These are phyloP conservation scores for Crepidodera aurea DNA, from an alignment of 2,888 invertebrate species.

Conservation along the genomic window DNA sequence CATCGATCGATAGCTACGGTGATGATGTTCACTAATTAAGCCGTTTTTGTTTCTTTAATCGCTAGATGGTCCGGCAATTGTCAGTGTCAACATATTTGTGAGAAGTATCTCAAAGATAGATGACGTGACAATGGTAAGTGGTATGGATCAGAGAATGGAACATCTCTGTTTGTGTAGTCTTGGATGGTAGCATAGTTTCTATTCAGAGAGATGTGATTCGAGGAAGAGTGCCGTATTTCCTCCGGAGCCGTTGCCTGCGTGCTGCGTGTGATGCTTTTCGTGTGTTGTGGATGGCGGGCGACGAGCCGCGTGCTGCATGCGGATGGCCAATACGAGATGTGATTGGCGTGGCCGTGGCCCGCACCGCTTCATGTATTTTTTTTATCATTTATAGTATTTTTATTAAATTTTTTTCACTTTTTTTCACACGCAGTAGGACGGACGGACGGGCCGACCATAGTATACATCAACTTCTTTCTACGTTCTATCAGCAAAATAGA, in stretches of 20 bases:
- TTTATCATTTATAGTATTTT: slow-evolving; percentile 18
- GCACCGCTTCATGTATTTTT: slow-evolving; percentile 47
- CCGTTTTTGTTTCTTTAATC: slow-evolving; percentile 59
- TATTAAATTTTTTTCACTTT: slow-evolving; percentile 53
- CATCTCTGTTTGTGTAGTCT: slow-evolving; percentile 56
- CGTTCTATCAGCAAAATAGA: slow-evolving; percentile 99
- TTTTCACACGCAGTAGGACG: slow-evolving; percentile 68
- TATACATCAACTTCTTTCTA: slow-evolving; percentile 93
- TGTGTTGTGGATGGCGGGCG: slow-evolving; percentile 41
- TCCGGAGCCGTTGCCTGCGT: slow-evolving; percentile 37
- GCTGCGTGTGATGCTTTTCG: slow-evolving; percentile 34
- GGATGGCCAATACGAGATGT: slow-evolving; percentile 59
- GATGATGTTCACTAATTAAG: slow-evolving; percentile 55
- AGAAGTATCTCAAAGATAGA: slow-evolving; percentile 99
- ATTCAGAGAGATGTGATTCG: slow-evolving; percentile 54
- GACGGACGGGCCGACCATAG: slow-evolving; percentile 85
- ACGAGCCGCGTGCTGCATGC: slow-evolving; percentile 54
- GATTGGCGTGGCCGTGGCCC: slow-evolving; percentile 59
- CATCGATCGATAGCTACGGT: slow-evolving; percentile 44
- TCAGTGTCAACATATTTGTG: slow-evolving; percentile 97
- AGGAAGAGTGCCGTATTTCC: slow-evolving; percentile 46
- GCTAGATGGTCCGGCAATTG: slow-evolving; percentile 92
- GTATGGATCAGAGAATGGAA: slow-evolving; percentile 53
- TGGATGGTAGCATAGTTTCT: slow-evolving; percentile 53
- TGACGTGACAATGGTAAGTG: slow-evolving; percentile 99